phyloP scores from a whole-genome alignment of 2,797 vertebrate genomes.

The Sebastes hubbsi region DNA sequence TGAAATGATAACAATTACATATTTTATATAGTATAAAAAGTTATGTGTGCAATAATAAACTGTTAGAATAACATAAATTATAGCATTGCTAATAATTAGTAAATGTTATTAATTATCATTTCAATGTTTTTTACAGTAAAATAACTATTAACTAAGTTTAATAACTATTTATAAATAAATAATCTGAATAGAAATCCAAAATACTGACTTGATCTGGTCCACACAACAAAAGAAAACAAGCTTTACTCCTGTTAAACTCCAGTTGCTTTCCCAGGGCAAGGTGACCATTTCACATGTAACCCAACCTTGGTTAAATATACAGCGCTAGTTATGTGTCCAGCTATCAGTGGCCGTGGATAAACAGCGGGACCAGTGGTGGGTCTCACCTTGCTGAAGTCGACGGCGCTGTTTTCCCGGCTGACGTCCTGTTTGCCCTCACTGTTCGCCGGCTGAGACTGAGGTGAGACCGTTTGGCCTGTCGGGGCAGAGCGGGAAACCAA shows the following conservation, averaged over 20 bases:
- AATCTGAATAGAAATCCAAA: neutral
- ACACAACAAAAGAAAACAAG: slow-evolving; percentile 29
- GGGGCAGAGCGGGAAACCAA: slow-evolving; percentile 45
- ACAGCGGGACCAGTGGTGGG: slow-evolving; percentile 60
- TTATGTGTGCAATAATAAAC: no score
- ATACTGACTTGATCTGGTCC: neutral
- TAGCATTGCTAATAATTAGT: no score
- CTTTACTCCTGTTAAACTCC: slow-evolving; percentile 4
- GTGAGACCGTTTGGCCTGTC: slow-evolving; percentile 94
- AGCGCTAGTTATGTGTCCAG: slow-evolving; percentile 28
- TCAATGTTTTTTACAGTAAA: no score
- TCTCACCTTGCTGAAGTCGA: slow-evolving; percentile 98
- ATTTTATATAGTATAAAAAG: no score
- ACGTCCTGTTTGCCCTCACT: slow-evolving; percentile 92
- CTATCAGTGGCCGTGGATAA: slow-evolving; percentile 53
- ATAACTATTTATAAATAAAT: neutral
- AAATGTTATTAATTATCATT: no score
- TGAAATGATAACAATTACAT: no score
- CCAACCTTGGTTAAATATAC: slow-evolving; percentile 62
- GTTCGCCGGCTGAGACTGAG: slow-evolving; percentile 90
- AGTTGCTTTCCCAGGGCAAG: slow-evolving; percentile 50
- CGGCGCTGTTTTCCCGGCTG: slow-evolving; percentile 97
- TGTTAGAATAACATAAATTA: no score
- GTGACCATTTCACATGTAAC: slow-evolving; percentile 63
- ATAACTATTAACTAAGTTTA: no score